phyloP scores from a whole-genome alignment of 2,888 invertebrate species.

The Esperia sulphurella region DNA sequence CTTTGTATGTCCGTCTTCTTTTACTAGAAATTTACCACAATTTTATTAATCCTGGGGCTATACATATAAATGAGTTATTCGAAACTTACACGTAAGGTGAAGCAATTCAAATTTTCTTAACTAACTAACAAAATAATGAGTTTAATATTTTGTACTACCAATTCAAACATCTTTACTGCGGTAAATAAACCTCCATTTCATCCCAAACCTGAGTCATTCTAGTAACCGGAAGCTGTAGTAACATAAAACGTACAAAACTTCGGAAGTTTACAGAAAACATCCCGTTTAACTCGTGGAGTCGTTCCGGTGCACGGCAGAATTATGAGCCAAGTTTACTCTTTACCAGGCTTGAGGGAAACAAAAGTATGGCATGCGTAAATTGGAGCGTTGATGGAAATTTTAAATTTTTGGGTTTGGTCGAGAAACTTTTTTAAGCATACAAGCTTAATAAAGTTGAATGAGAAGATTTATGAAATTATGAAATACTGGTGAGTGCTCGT shows the following conservation, averaged over 20 bases:
- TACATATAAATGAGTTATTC: no score
- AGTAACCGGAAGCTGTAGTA: slow-evolving; percentile 13
- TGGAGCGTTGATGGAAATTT: slow-evolving; percentile 18
- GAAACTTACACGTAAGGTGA: no score
- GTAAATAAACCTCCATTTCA: slow-evolving; percentile 5
- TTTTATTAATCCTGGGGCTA: no score
- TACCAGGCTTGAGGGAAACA: slow-evolving; percentile 34
- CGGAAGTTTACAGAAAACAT: slow-evolving; percentile 47
- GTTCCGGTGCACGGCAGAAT: slow-evolving; percentile 51
- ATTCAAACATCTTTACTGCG: neutral
- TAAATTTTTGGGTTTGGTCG: slow-evolving; percentile 1
- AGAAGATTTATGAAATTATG: neutral
- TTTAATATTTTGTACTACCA: neutral
- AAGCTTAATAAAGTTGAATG: neutral
- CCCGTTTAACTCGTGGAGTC: slow-evolving; percentile 55
- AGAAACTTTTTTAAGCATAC: neutral
- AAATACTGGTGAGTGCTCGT: neutral
- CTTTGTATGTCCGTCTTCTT: no score
- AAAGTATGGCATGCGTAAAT: slow-evolving; percentile 25
- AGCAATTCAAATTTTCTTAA: no score
- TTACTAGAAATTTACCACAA: no score
- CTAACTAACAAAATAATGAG: no score
- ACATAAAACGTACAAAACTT: slow-evolving; percentile 49
- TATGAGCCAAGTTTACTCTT: slow-evolving; percentile 57
- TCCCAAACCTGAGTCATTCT: slow-evolving; percentile 19